A percentile compares a stretch with the other conserved stretches of the same genome.
Conservation (phyloP, 1,140 invertebrate genomes). For the Hermatobates lingyangjiaoensis region DNA sequence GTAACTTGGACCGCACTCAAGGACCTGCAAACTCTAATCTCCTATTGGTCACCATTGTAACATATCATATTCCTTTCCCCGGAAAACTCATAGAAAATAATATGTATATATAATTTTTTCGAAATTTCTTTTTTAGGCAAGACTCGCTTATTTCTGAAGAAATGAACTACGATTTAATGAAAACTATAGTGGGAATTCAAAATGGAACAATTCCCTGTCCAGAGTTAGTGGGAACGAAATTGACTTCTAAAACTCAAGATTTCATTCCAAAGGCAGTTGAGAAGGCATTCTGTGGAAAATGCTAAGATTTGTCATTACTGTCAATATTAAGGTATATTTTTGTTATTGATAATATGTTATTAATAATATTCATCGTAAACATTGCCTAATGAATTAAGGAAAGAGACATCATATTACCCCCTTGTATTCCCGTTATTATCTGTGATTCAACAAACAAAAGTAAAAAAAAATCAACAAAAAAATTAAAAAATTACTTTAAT, state of each 20-base stretch:
- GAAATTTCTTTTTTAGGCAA: slow-evolving; percentile 35
- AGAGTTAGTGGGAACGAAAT: slow-evolving; percentile 48
- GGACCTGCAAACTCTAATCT: background rate
- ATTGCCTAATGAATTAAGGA: too few species aligned
- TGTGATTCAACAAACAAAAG: too few species aligned
- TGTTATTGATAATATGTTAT: too few species aligned
- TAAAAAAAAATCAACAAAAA: too few species aligned
- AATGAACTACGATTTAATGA: slow-evolving; percentile 87
- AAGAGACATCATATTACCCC: too few species aligned
- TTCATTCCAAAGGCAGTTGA: slow-evolving; percentile 50
- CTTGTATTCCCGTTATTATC: too few species aligned
- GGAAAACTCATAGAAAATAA: background rate
- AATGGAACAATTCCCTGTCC: slow-evolving; percentile 49
- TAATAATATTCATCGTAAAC: too few species aligned
- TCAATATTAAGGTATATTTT: too few species aligned
- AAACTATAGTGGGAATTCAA: slow-evolving; percentile 51
- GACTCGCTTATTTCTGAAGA: slow-evolving; percentile 76
- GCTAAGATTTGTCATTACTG: too few species aligned
- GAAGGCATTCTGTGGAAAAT: slow-evolving; percentile 26
- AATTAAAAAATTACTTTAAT: too few species aligned
- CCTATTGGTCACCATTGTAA: background rate
- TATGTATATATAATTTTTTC: background rate
- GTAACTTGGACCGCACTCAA: background rate
- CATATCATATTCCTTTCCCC: background rate
- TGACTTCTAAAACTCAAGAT: slow-evolving; percentile 57